phyloP scores from a whole-genome alignment of 2,888 invertebrate species.

The Cheilosia vernalis region DNA sequence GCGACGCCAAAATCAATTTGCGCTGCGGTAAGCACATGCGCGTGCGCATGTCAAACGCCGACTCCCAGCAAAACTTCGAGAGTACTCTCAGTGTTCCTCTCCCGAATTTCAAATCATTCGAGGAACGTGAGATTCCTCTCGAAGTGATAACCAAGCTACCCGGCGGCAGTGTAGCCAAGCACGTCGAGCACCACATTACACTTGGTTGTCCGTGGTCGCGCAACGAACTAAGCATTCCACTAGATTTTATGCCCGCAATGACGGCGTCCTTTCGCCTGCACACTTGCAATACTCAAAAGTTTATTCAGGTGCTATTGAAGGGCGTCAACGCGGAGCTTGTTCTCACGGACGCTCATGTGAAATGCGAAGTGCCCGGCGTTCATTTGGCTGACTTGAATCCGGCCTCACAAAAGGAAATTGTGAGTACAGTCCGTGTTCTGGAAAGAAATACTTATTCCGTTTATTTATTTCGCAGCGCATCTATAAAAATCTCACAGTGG shows the following conservation, averaged over 20 bases:
- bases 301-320: conserved; percentile 90
- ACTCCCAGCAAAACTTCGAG: conserved; percentile 76
- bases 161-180: conserved; percentile 88
- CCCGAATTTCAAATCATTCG: conserved; percentile 87
- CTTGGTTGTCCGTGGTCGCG: conserved; percentile 92
- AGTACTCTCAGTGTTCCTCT: conserved; percentile 84
- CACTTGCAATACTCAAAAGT: conserved; percentile 93
- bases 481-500: conserved; percentile 89
- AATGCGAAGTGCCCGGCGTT: conserved; percentile 86
- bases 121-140: conserved; percentile 86
- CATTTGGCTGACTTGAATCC: conserved; percentile 88
- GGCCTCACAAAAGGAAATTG: conserved; percentile 85
- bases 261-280: conserved; percentile 91
- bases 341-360: conserved; percentile 84
- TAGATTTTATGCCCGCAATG: conserved; percentile 93
- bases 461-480: conserved; percentile 84
- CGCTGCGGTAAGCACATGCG: conserved; percentile 83
- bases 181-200: conserved; percentile 90
- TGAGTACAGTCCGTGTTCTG: conserved; percentile 79
- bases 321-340: conserved; percentile 85
- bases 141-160: conserved; percentile 90
- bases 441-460: conserved; percentile 11
- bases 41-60: conserved; percentile 77
- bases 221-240: conserved; percentile 88
- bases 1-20: conserved; percentile 84